Conservation (phyloP, 2,888 invertebrate species). For the Papilio gigon region DNA sequence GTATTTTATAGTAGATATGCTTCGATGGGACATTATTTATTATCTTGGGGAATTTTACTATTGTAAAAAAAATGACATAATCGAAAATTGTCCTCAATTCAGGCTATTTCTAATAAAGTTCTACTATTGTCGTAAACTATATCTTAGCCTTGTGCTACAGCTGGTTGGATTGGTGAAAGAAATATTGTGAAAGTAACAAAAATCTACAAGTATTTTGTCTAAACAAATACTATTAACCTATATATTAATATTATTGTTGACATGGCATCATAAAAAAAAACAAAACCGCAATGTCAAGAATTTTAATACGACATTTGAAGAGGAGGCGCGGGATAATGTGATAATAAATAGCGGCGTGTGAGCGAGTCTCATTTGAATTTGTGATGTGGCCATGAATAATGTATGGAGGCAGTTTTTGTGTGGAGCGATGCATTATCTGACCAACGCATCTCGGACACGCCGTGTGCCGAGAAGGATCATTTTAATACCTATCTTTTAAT, state of each 20-base stretch:
- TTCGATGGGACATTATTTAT: not conserved
- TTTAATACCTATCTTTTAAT: not conserved
- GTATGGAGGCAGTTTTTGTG: constrained; percentile 12
- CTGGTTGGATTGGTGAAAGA: no score
- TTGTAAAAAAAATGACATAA: no score
- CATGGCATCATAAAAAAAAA: not conserved
- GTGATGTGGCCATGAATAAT: constrained; percentile 13
- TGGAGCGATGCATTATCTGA: constrained; percentile 12
- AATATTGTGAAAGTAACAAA: no score
- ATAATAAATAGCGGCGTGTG: constrained; percentile 12
- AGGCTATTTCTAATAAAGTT: no score
- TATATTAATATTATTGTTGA: not conserved
- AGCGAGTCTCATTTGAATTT: constrained; percentile 14
- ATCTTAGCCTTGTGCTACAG: no score
- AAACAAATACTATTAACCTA: no score
- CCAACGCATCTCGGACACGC: not conserved
- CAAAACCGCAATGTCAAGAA: constrained; percentile 6
- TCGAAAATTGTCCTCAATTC: no score
- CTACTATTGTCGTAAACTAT: no score
- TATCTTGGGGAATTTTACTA: no score
- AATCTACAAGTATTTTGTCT: no score
- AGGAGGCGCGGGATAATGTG: constrained; percentile 2
- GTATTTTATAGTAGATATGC: not conserved
- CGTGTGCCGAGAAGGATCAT: not conserved
- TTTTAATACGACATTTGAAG: constrained; percentile 15